These are phyloP conservation scores for Pelodiscus sinensis DNA, from an alignment of 2,113 vertebrate genomes.

Conservation along the genomic window DNA sequence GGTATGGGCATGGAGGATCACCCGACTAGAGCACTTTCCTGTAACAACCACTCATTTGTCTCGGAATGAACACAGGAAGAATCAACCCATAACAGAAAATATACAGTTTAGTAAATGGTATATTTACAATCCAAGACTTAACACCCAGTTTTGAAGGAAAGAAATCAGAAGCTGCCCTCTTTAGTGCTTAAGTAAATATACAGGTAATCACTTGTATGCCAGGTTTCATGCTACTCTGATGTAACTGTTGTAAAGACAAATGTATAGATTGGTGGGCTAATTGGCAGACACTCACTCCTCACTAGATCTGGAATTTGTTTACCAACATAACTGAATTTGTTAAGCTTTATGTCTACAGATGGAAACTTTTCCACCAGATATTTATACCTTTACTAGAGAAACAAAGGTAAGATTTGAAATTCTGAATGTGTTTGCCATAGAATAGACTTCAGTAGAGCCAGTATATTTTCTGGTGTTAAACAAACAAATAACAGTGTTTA, in stretches of 20 bases:
- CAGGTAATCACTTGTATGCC: neutral
- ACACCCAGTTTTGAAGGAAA: neutral
- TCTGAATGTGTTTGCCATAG: neutral
- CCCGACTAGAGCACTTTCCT: neutral
- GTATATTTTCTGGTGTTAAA: neutral
- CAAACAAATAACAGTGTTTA: neutral
- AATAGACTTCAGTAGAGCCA: neutral
- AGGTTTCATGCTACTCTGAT: neutral
- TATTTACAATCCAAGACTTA: neutral
- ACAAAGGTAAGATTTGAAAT: neutral
- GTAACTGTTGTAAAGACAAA: neutral
- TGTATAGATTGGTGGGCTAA: neutral
- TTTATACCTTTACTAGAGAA: neutral
- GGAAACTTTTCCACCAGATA: neutral
- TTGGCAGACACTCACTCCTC: neutral
- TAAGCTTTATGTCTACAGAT: neutral
- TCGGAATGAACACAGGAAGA: slow-evolving; percentile 28
- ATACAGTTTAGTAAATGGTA: neutral
- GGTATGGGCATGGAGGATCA: neutral
- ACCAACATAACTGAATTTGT: neutral
- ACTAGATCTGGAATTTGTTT: neutral
- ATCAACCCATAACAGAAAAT: neutral
- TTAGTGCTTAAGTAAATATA: neutral
- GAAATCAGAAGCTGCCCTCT: neutral
- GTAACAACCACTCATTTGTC: neutral